Percentiles rank a stretch among this genome's conserved stretches.
Conservation (phyloP, 2,888 invertebrate genomes). For the Harpalus rubripes region DNA sequence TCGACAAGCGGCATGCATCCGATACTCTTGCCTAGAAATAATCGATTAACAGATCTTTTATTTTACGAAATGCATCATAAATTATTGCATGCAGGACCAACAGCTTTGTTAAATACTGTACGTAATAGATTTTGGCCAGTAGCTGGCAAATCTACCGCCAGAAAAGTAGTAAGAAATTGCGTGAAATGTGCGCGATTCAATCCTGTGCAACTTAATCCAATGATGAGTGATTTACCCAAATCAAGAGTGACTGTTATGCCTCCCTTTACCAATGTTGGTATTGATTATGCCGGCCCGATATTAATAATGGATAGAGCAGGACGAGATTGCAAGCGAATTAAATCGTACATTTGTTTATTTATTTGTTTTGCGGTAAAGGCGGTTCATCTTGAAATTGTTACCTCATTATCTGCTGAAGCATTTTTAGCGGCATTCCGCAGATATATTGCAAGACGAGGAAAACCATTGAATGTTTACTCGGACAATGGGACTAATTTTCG, state of each 20-base stretch:
- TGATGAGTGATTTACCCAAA: slow-evolving; percentile 9
- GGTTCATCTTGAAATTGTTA: too few species aligned
- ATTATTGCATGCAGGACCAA: slow-evolving; percentile 16
- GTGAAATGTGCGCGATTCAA: too few species aligned
- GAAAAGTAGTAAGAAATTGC: too few species aligned
- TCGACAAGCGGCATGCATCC: slow-evolving; percentile 8
- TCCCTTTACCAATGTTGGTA: background rate
- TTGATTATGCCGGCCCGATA: slow-evolving; percentile 16
- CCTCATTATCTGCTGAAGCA: too few species aligned
- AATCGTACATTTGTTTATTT: too few species aligned
- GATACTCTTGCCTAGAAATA: background rate
- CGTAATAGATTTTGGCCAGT: background rate
- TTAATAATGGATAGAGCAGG: background rate
- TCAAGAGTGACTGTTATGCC: background rate
- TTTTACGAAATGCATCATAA: slow-evolving; percentile 5
- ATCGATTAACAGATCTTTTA: background rate
- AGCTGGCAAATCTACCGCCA: too few species aligned
- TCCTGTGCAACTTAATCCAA: background rate
- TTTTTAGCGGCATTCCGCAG: too few species aligned
- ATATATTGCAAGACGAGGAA: too few species aligned
- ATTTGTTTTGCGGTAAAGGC: too few species aligned
- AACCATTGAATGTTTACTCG: too few species aligned
- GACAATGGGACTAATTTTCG: too few species aligned
- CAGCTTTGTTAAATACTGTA: background rate
- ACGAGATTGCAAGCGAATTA: too few species aligned